Evolutionary conservation across 2,797 vertebrate species (phyloP), one percentile per base, ranked within the genome.

Genomic region (Glossophaga mutica): DNA sequence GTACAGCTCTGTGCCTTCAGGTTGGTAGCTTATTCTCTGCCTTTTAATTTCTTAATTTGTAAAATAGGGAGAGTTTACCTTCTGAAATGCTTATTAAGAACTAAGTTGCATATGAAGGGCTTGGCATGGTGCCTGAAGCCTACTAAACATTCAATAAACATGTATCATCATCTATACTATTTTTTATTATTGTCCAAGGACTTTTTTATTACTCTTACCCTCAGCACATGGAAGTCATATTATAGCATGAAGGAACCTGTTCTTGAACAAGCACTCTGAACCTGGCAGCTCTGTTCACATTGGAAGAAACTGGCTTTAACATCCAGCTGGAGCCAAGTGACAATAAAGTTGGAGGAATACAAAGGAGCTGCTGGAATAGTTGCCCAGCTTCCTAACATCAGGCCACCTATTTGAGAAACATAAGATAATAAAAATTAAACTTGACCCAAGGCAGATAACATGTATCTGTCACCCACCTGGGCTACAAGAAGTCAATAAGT

Each of bases 41-140:
- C 67, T 90, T 81, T 87, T 86, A 86, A 68, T 59, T 42, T 79
- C 62, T 93, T 87, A 65, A 50, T 82, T 93, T 87, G 48, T 70
- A 52, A 91, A 77, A 76, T 70, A 52, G 34, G 59, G 39, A 76
- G 18, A 62, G 76, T 76, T 87, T 70, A 71, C 42, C 82, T 87
- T 91, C 83, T 71, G 77, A 83, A 77, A 87, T 39, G 42, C 52
- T 48, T 76, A 39, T 93, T 76, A 76, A 94, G 42, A 77, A 83
- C 68, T 65, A 65, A 87, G 19, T 94, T 94, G 50, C 62, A 52
- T 52, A 15, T 79, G 37, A 88, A 77, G 70, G 24, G 22, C 34
- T 87, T 83, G 42, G 34, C 77, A 46, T 44, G n/a, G 57, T 76
- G 59, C 83, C 77, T 87, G 50, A 70, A 48, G 18, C 70, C 46